phyloP scores from a whole-genome alignment of 2,797 vertebrate species.

The Morelia viridis region DNA sequence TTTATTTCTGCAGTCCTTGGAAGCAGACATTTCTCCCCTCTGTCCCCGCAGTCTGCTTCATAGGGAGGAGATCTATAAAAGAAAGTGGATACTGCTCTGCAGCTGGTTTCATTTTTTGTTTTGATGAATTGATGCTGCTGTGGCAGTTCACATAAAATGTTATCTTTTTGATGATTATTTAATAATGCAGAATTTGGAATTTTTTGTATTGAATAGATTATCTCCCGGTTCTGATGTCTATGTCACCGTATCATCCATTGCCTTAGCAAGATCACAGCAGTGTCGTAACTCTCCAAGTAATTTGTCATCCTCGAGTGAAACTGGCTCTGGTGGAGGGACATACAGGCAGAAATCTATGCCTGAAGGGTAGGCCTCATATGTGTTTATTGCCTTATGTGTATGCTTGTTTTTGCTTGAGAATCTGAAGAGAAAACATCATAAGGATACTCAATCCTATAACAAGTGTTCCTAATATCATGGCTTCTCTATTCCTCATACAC shows the following conservation, averaged over 20 bases:
- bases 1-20: constrained; percentile 41
- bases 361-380: constrained; percentile 82
- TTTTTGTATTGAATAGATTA: constrained; percentile 75
- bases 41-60: constrained; percentile 13
- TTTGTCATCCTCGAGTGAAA: constrained; percentile 87
- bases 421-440: not conserved
- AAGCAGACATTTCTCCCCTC: constrained; percentile 34
- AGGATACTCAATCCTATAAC: constrained; percentile 4
- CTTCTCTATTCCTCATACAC: not conserved
- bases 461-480: constrained; percentile 38
- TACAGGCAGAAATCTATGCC: constrained; percentile 92
- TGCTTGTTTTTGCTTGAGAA: constrained; percentile 5
- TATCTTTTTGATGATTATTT: constrained; percentile 22
- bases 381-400: constrained; percentile 34
- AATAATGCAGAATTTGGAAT: constrained; percentile 41
- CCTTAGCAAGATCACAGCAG: constrained; percentile 86
- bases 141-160: not conserved
- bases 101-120: constrained; percentile 27
- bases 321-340: constrained; percentile 80
- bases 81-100: constrained; percentile 35
- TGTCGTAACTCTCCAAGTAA: constrained; percentile 87
- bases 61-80: constrained; percentile 15
- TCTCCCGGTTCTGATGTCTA: constrained; percentile 94
- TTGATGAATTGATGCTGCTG: not conserved
- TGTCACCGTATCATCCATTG: constrained; percentile 89